Conservation (phyloP, 1,140 invertebrate species). For the Dendroctonus valens region DNA sequence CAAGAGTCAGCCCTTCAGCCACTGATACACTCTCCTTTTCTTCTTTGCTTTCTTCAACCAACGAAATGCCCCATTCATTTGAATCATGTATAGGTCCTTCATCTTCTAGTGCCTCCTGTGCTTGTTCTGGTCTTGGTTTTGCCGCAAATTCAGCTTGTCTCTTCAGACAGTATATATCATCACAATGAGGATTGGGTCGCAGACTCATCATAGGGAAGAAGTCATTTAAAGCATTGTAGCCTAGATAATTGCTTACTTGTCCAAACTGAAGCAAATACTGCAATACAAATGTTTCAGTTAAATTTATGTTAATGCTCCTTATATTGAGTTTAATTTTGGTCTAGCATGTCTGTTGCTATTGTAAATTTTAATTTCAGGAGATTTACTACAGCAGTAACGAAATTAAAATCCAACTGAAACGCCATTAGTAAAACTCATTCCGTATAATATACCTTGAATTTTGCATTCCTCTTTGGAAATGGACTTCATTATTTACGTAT, state of each 20-base stretch:
- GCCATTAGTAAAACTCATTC: no score
- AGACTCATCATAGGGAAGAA: slow-evolving; percentile 94
- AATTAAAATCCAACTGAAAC: no score
- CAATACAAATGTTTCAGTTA: slow-evolving; percentile 48
- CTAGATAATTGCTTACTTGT: slow-evolving; percentile 81
- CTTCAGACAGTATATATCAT: slow-evolving; percentile 75
- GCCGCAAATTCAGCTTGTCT: slow-evolving; percentile 70
- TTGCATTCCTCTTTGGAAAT: no score
- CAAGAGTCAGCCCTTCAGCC: slow-evolving; percentile 62
- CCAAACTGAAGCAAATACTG: slow-evolving; percentile 76
- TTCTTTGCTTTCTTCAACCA: slow-evolving; percentile 67
- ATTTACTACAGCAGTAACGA: no score
- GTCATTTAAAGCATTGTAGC: slow-evolving; percentile 95
- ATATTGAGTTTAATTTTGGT: no score
- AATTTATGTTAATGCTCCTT: no score
- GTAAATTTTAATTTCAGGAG: no score
- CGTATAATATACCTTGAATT: no score
- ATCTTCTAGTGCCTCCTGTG: slow-evolving; percentile 59
- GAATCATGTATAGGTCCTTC: slow-evolving; percentile 74
- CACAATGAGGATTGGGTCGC: slow-evolving; percentile 90
- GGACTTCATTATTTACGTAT: no score
- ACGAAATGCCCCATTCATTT: slow-evolving; percentile 85
- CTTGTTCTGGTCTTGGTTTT: slow-evolving; percentile 55
- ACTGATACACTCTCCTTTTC: slow-evolving; percentile 54
- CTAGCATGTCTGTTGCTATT: no score